Conservation (phyloP, 2,888 invertebrate genomes). For the Crocallis elinguaria region DNA sequence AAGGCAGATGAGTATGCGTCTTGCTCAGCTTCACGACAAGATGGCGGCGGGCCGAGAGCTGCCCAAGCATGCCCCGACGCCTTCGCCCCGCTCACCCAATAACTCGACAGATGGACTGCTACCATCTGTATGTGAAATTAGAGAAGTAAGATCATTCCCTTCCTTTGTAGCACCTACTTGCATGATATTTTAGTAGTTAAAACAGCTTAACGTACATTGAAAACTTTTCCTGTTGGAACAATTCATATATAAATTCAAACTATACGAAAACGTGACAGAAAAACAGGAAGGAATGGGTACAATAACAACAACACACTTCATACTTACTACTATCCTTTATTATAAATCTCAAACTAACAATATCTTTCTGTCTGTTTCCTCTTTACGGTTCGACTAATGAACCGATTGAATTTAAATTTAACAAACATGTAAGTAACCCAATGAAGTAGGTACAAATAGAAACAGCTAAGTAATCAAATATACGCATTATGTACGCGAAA, state of each 20-base stretch:
- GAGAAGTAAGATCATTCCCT: constrained; percentile 86
- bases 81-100: constrained; percentile 90
- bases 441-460: too few relatives aligned
- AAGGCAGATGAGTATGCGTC: constrained; percentile 90
- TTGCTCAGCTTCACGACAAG: constrained; percentile 88
- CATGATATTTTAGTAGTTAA: background rate
- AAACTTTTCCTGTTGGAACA: background rate
- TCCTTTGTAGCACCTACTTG: constrained; percentile 46
- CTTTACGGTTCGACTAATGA: too few relatives aligned
- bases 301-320: too few relatives aligned
- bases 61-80: constrained; percentile 86
- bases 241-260: background rate
- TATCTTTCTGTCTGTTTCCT: too few relatives aligned
- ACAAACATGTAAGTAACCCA: too few relatives aligned
- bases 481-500: too few relatives aligned
- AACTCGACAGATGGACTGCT: constrained; percentile 93
- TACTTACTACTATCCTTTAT: too few relatives aligned
- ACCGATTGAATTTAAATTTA: too few relatives aligned
- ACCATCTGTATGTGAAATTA: constrained; percentile 91
- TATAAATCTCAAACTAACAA: too few relatives aligned
- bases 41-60: constrained; percentile 80
- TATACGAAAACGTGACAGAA: too few relatives aligned
- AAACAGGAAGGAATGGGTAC: too few relatives aligned
- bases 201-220: background rate
- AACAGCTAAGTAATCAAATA: too few relatives aligned